Base-by-base conservation (phyloP, 1,140 invertebrate species). In the Samia ricini region DNA sequence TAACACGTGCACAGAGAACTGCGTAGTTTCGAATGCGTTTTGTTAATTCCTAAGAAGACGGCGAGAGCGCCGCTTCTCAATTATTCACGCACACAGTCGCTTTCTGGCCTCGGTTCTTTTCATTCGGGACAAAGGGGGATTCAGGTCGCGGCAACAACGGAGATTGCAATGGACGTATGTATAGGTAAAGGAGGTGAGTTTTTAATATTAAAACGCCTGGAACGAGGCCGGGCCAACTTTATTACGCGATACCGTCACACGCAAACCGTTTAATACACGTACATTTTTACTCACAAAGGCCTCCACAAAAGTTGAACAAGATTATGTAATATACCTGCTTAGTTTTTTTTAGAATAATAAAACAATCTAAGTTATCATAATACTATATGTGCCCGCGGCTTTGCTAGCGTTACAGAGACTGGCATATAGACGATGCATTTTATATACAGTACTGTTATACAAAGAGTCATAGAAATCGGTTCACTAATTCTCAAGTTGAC, bases 1-100 rank as follows among this genome's bases (percentile, higher is more conserved):
- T 23, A 5, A 42, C 56, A 57, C 56, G 56, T 57, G 52, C 52
- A 24, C 52, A 6, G 24, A 55, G 15, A 42, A 42, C 63, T 71
- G 55, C 50, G 61, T 66, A 74, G 62, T 71, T 75, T 65, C 74
- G 80, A 80, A 80, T 84, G 79, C 77, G 71, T 84, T 83, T 79
- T 76, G 77, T 85, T 78, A 81, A 84, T 74, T 83, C 72, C 74
- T 79, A 74, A 60, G 64, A 68, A 75, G 69, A 67, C 67, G 72
- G 67, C 67, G 72, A 66, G 71, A 80, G 75, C 71, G 68, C 77
- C 74, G 65, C 69, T 83, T 58, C 74, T 87, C 81, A 88, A 88
- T 85, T 88, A 88, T 88, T 88, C 78, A 87, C 76, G 65, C 74
- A 77, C 72, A 78, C 80, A 79, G 71, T 84, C 79, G 72, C 76